phyloP scores from a whole-genome alignment of 2,113 vertebrate species.

The Lampris megalopsis region DNA sequence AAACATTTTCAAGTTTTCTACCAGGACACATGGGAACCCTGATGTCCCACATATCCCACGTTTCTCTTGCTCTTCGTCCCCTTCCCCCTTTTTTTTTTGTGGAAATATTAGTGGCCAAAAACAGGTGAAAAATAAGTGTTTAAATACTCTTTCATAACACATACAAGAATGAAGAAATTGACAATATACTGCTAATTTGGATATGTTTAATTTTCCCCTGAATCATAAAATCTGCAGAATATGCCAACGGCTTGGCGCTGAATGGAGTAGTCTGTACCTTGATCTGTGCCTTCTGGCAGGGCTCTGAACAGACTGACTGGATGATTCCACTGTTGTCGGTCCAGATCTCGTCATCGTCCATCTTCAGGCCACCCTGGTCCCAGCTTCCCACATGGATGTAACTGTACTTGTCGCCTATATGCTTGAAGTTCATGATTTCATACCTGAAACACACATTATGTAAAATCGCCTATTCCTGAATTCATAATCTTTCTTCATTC shows the following conservation, averaged over 20 bases:
- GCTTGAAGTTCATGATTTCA: slow-evolving; percentile 99
- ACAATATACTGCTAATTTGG: background rate
- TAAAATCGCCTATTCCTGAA: background rate
- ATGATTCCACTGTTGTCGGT: slow-evolving; percentile 89
- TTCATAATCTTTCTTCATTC: background rate
- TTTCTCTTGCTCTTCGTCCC: no score
- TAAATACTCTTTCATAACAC: no score
- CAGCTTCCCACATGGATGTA: slow-evolving; percentile 98
- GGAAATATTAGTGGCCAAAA: no score
- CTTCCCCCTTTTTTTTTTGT: no score
- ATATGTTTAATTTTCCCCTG: background rate
- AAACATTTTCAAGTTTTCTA: no score
- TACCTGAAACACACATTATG: slow-evolving; percentile 83
- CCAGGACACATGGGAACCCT: no score
- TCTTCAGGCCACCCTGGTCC: slow-evolving; percentile 96
- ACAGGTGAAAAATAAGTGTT: no score
- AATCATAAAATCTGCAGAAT: no score
- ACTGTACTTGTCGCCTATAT: slow-evolving; percentile 90
- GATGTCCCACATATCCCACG: no score
- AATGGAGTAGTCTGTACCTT: slow-evolving; percentile 83
- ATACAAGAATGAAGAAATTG: slow-evolving; percentile 1
- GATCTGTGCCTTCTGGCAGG: slow-evolving; percentile 96
- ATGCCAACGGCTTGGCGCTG: no score
- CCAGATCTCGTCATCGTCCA: slow-evolving; percentile 98
- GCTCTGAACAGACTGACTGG: slow-evolving; percentile 95